Evolutionary conservation across 2,888 invertebrate genomes (phyloP), one percentile per base, ranked within the genome.

Genomic region (Clunio marinus): DNA sequence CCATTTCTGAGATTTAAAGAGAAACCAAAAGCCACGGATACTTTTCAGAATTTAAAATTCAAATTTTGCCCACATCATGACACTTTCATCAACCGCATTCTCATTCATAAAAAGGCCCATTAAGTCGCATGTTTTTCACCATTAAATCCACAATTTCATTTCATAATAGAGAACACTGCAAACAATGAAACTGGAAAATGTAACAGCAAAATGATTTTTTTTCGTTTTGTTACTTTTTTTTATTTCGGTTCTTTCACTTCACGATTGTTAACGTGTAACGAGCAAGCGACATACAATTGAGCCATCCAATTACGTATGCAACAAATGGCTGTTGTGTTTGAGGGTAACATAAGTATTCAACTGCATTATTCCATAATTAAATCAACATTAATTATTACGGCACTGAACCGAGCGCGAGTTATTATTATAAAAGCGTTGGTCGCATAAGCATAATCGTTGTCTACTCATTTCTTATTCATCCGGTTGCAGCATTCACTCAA

Each of bases 301-400:
- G 51, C 51, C 51, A 51, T 51, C 22, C 51, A 51, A 51, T 51
- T 51, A 51, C 2, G 51, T 51, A 51, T 51, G 51, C 51, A 51
- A 51, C 51, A 51, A 51, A 22, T 51, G 51, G 20, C 51, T 51
- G 51, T 51, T 51, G 51, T 51, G 22, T 51, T 51, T 51, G 8
- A 22, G 51, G 41, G 41, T 15, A n/a, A n/a, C n/a, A n/a, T n/a
- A n/a, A n/a, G n/a, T n/a, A 22, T 22, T 51, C 22, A 22, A 22
- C 3, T 51, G 51, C 51, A 51, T 22, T 22, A 51, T 22, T 51
- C 17, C 24, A 46, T 46, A 46, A 65, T 65, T 65, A 65, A 65
- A 65, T 65, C 63, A 27, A 46, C 45, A 65, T 46, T 65, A 65
- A 65, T 65, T 65, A 41, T 45, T 27, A 46, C 15, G 46, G 46